A percentile compares a stretch with the other conserved stretches of the same genome.
phyloP scores from a whole-genome alignment of 92 coral and sea anemone genomes.

The Zoanthus sansibaricus region DNA sequence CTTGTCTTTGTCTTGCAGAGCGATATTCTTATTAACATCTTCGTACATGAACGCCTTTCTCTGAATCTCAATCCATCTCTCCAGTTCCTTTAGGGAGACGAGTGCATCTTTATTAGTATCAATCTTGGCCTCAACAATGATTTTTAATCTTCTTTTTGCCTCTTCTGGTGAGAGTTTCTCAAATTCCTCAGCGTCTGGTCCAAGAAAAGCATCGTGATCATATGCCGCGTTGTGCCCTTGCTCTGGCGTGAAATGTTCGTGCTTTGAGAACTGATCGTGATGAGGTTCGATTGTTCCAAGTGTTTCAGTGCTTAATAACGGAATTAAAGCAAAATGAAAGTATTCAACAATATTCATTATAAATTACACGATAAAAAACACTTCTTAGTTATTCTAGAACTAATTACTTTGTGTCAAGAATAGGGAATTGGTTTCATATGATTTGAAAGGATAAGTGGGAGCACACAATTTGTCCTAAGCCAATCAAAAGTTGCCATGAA shows the following conservation, averaged over 20 bases:
- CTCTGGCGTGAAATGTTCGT: constrained; percentile 79
- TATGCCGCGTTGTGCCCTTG: constrained; percentile 80
- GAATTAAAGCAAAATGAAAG: neutral
- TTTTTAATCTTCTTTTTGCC: constrained; percentile 81
- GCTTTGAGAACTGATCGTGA: constrained; percentile 86
- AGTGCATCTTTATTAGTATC: constrained; percentile 85
- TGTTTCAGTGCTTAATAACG: neutral
- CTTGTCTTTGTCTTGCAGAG: constrained; percentile 82
- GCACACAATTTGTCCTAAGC: constrained; percentile 3
- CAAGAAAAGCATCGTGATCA: constrained; percentile 97
- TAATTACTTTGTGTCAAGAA: neutral
- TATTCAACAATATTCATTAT: constrained; percentile 34
- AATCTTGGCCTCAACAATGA: constrained; percentile 75
- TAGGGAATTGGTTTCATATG: neutral
- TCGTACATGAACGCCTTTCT: constrained; percentile 96
- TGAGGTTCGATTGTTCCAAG: constrained; percentile 71
- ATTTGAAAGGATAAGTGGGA: neutral
- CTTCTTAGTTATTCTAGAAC: neutral
- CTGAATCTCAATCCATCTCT: constrained; percentile 94
- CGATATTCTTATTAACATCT: constrained; percentile 83
- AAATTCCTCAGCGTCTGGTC: constrained; percentile 95
- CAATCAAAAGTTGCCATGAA: constrained; percentile 33
- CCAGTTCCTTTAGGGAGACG: constrained; percentile 82
- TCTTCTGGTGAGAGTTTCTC: constrained; percentile 89
- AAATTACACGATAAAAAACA: neutral